Evolutionary conservation across 2,888 invertebrate genomes (phyloP), one percentile per base, ranked within the genome.

Genomic region (Halictus ligatus): DNA sequence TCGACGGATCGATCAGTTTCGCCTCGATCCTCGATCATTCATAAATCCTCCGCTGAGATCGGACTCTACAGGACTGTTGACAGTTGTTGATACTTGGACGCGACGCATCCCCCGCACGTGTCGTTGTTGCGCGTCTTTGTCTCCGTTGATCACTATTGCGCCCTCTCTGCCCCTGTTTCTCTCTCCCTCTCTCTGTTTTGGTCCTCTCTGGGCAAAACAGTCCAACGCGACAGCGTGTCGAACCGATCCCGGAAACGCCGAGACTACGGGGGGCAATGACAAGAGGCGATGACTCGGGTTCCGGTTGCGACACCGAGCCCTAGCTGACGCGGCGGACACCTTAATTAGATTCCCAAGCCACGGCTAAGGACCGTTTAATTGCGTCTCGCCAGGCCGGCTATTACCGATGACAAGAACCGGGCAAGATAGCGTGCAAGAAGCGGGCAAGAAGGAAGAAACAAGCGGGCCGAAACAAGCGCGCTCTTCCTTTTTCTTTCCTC

Each of bases 291-390:
- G 58, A 15, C 21, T 69, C 40, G 10, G 40, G 21, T 46, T 21
- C 48, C 21, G 74, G 50, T 74, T 21, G 21, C 73, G 50, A 48
- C 73, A 21, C 48, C 48, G 25, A 73, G 69, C 64, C 69, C 84
- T 76, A 80, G 80, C 58, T n/a, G n/a, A 58, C 48, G 73, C 75
- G n/a, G 64, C 35, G 78, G 78, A 77, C 84, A 89, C 91, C 90
- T 92, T 92, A 93, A 93, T 93, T 93, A 93, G 92, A 93, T 91
- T 88, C 85, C 78, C 83, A 54, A 87, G 88, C 88, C 90, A 84
- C 86, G 89, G 90, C 89, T 89, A 90, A 92, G 91, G 88, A 89
- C 90, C 90, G 84, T 84, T 76, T 83, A 87, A 89, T 89, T 78
- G 81, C 83, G 46, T 82, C 64, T 76, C 73, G 21, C 21, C 29